Evolutionary conservation across 2,797 vertebrate species (phyloP).

Genomic region (Rhinoraja longicauda): DNA sequence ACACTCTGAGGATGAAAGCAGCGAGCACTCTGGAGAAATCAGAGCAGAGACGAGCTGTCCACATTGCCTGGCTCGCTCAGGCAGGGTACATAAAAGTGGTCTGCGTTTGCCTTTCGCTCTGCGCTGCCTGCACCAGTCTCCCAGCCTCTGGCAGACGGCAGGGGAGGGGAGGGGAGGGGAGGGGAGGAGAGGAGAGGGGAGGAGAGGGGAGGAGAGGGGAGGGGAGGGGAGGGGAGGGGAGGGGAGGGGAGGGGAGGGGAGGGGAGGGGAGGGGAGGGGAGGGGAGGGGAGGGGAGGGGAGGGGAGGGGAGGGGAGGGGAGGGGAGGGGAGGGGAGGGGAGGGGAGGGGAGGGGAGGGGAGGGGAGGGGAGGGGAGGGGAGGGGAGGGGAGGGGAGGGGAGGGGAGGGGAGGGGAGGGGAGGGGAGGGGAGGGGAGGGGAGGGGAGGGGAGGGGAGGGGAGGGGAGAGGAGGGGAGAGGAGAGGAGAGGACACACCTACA

Average conservation of each 20-base stretch:
- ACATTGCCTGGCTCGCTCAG: slow-evolving; percentile 95
- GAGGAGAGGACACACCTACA: slow-evolving; percentile 60
- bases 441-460: not conserved
- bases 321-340: not conserved
- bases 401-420: slow-evolving; percentile 44
- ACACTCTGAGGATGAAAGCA: slow-evolving; percentile 87
- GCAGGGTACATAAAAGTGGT: slow-evolving; percentile 99
- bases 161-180: not conserved
- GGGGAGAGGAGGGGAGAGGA: not conserved
- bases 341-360: slow-evolving; percentile 44
- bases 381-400: not conserved
- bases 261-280: not conserved
- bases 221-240: slow-evolving; percentile 43
- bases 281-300: slow-evolving; percentile 42
- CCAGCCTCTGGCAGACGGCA: slow-evolving; percentile 96
- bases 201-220: slow-evolving; percentile 43
- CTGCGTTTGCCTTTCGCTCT: slow-evolving; percentile 87
- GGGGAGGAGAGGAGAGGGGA: not conserved
- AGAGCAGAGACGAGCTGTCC: slow-evolving; percentile 75
- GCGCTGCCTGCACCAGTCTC: slow-evolving; percentile 84
- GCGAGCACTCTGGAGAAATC: slow-evolving; percentile 46
- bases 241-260: slow-evolving; percentile 43
- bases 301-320: slow-evolving; percentile 43
- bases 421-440: slow-evolving; percentile 45
- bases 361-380: slow-evolving; percentile 45